Base-by-base conservation (phyloP, 2,113 vertebrate genomes). In the Pituophis catenifer region DNA sequence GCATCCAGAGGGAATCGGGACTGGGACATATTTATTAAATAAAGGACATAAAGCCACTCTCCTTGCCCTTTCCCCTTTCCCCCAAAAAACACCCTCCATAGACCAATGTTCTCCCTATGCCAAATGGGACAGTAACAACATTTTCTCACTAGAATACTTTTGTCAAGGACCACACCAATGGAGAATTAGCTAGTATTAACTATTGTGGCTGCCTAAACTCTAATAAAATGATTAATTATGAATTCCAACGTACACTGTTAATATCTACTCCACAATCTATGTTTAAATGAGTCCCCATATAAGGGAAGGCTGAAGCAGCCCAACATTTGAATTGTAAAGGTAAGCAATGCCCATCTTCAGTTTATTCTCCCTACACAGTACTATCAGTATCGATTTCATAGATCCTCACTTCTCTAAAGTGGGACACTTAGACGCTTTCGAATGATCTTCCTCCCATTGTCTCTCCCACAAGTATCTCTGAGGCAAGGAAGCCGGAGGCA, bases 141-240 rank as follows among this genome's bases (percentile, higher is more conserved):
- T 23, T 13, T 53, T 54, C 55, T 29, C 48, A 87, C 85, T 12
- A 11, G 55, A 21, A 21, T 21, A 62, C 59, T 57, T 57, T 54
- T 55, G 88, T 87, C 57, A 70, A 15, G n/a, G 88, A 62, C 38
- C 88, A 26, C 8, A 38, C 50, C 5, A 38, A 57, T 48, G 26
- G 86, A 86, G 90, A 89, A 91, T 92, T 92, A 91, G 24, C 89
- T 88, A 65, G 26, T 44, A 48, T 89, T 57, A 89, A 90, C 55
- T 33, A 92, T 52, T 48, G 48, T n/a, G n/a, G 57, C 88, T n/a
- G 50, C 44, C 75, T 90, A 88, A n/a, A 92, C 91, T 62, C 55
- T 12, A 62, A 89, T 70, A 89, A 89, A 54, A 86, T 53, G 90
- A 91, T 91, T 91, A 91, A 91, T 89, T 94, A 94, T 24, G 8